Base-by-base conservation (phyloP, 2,797 vertebrate species). In the Sebastes matsubarae region DNA sequence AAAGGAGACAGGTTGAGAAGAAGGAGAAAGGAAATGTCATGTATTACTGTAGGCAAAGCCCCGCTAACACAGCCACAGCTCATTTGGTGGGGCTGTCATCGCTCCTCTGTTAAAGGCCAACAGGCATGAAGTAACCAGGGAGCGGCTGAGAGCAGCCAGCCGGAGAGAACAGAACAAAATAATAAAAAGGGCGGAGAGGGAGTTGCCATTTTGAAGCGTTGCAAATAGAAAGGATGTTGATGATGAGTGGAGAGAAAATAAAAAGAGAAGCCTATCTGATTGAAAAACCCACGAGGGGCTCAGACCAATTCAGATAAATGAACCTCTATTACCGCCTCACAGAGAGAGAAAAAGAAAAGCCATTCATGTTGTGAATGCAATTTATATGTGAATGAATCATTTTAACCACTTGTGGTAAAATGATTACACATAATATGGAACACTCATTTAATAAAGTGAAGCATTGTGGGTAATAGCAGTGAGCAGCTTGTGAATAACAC, bases 71-170 rank as follows among this genome's bases (percentile, higher is more conserved):
- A 46, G 63, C 73, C 70, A 25, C 76, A 68, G 79, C 83, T 94
- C 84, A 87, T 92, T 92, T 82, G 32, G 55, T 22, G 64, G 64
- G 65, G 77, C 88, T 76, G 91, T 92, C 91, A 90, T 64, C 55
- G 29, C 12, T 82, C 54, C 71, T 30, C 54, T 22, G 79, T 85
- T 89, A 89, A 93, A 93, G 90, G 90, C 89, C 90, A 90, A 58
- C 57, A 24, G 91, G 79, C 79, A 69, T 12, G 68, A 63, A 66
- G 69, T 27, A 82, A 79, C 75, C 52, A 78, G 77, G 75, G 80
- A 84, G 58, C 1, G 34, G 29, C 83, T 66, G 66, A 74, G 81
- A 87, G 59, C 84, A 88, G 82, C 36, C 83, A 89, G 84, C 54
- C 32, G 20, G 7, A 77, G 36, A 84, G 71, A 73, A 52, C 13